Conservation (phyloP, 2,797 vertebrate genomes). For the Sebastes itinus region DNA sequence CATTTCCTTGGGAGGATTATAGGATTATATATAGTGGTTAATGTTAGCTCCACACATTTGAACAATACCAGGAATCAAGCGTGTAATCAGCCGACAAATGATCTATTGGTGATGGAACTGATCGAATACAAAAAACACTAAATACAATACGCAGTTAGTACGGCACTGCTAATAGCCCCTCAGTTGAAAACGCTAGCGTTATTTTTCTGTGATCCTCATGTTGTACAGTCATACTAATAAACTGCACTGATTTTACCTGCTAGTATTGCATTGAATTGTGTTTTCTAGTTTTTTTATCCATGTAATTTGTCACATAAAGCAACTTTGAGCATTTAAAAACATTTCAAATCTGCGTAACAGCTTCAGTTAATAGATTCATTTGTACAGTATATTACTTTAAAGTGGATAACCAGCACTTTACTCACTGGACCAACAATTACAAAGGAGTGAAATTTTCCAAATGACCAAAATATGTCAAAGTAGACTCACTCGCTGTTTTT, state of each 20-base stretch:
- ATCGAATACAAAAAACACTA: background rate
- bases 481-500: too few species aligned
- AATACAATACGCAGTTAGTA: background rate
- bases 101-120: background rate
- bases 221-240: background rate
- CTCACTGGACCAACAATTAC: background rate
- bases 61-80: conserved; percentile 3
- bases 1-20: background rate
- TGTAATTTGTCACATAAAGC: background rate
- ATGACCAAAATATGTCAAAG: background rate
- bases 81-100: conserved; percentile 14
- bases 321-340: background rate
- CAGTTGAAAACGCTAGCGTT: background rate
- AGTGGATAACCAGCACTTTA: background rate
- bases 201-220: background rate
- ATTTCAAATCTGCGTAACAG: background rate
- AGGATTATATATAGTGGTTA: background rate
- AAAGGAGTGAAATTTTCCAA: background rate
- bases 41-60: background rate
- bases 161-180: background rate
- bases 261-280: background rate
- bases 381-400: background rate
- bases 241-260: background rate
- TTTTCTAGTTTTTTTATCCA: background rate
- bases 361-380: background rate